Conservation (phyloP, 2,113 vertebrate genomes). For the Podarcis cretensis region DNA sequence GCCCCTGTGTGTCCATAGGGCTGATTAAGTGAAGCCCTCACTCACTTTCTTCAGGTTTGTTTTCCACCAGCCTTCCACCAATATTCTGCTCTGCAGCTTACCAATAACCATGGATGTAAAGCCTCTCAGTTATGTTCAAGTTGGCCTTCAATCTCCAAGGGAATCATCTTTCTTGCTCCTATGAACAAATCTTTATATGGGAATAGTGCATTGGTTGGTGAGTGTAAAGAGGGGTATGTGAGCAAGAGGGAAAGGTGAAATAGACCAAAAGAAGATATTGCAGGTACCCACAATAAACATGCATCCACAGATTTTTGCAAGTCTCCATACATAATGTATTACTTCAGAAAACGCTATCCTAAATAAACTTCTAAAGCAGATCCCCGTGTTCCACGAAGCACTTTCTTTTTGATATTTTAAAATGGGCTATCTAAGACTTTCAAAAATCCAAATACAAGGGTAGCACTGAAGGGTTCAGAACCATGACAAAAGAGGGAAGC, state of each 20-base stretch:
- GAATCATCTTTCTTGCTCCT: not conserved
- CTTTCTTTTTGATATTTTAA: not conserved
- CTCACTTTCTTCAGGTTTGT: not conserved
- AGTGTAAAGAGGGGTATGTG: not conserved
- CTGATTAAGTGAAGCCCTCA: not conserved
- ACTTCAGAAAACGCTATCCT: not conserved
- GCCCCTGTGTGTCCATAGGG: not conserved
- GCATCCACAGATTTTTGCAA: not conserved
- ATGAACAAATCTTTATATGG: not conserved
- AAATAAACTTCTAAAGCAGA: not conserved
- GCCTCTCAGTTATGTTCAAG: not conserved
- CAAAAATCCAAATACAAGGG: not conserved
- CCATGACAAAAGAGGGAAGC: not conserved
- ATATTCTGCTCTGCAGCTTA: not conserved
- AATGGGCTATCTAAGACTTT: not conserved
- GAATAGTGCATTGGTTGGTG: not conserved
- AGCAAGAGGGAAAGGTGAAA: not conserved
- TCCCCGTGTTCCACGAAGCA: not conserved
- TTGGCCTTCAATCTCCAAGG: not conserved
- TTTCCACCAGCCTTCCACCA: not conserved
- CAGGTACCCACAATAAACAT: not conserved
- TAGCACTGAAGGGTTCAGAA: not conserved
- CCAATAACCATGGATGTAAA: not conserved
- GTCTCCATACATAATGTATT: not conserved
- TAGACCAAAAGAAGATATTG: not conserved